phyloP scores from a whole-genome alignment of 2,113 vertebrate species.

The Arizona elegans region DNA sequence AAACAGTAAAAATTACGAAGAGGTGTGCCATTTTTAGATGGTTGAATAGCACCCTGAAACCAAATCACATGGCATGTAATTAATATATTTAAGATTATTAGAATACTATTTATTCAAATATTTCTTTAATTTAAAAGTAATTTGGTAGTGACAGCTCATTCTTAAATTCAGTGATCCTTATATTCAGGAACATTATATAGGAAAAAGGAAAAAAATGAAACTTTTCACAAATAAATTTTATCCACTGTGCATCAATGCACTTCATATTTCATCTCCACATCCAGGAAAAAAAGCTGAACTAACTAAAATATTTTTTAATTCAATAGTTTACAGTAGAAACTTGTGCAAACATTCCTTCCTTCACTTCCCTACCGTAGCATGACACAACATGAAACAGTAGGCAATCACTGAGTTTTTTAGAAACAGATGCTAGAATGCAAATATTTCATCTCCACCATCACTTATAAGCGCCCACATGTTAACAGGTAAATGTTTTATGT shows the following conservation, averaged over 20 bases:
- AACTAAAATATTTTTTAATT: neutral
- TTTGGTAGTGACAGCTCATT: neutral
- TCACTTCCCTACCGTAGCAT: neutral
- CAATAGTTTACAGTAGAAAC: neutral
- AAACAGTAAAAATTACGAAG: slow-evolving; percentile 12
- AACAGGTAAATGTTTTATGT: neutral
- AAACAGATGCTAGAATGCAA: neutral
- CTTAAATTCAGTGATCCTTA: neutral
- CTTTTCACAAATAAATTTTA: neutral
- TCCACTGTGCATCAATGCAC: neutral
- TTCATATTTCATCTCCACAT: neutral
- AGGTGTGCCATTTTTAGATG: rapidly evolving
- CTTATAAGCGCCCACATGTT: neutral
- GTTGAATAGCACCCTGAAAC: rapidly evolving
- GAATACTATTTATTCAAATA: neutral
- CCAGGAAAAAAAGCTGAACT: neutral
- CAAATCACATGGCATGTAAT: neutral
- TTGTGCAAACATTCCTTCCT: neutral
- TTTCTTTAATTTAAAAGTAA: neutral
- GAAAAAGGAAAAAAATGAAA: neutral
- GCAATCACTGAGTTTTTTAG: neutral
- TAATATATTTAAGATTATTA: neutral
- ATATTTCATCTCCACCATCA: neutral
- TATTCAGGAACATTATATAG: neutral
- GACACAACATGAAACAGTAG: neutral